Evolutionary conservation across 2,888 invertebrate species (phyloP).

Genomic region (Troilus luridus): DNA sequence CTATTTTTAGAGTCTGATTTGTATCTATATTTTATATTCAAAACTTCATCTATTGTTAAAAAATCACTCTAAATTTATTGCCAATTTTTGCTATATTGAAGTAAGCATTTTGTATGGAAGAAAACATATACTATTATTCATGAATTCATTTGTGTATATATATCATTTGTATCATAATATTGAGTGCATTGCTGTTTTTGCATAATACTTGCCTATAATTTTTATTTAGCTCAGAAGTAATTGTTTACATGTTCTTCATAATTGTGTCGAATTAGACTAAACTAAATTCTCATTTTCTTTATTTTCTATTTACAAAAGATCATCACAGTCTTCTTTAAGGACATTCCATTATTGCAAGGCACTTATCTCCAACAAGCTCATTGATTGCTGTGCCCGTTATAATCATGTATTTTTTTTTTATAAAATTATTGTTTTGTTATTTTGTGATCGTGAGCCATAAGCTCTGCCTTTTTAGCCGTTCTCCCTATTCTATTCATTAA

Average conservation of each 20-base stretch:
- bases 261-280: constrained; percentile 5
- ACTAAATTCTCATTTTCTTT: neutral
- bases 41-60: neutral
- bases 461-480: neutral
- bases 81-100: neutral
- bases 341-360: constrained; percentile 51
- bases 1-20: constrained; percentile 25
- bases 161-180: neutral
- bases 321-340: constrained; percentile 40
- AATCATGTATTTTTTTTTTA: constrained; percentile 13
- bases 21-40: constrained; percentile 20
- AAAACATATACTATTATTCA: constrained; percentile 29
- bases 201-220: constrained; percentile 13
- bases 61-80: neutral
- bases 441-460: neutral
- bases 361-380: constrained; percentile 46
- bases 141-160: constrained; percentile 46
- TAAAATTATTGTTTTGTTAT: constrained; percentile 38
- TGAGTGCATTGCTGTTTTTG: neutral
- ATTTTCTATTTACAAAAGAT: constrained; percentile 30
- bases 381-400: neutral
- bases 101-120: constrained; percentile 16
- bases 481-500: constrained; percentile 34
- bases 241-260: constrained; percentile 10
- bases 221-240: constrained; percentile 12